These are phyloP conservation scores for Hydrochoerus hydrochaeris DNA, from an alignment of 2,113 vertebrate species.

Conservation along the genomic window DNA sequence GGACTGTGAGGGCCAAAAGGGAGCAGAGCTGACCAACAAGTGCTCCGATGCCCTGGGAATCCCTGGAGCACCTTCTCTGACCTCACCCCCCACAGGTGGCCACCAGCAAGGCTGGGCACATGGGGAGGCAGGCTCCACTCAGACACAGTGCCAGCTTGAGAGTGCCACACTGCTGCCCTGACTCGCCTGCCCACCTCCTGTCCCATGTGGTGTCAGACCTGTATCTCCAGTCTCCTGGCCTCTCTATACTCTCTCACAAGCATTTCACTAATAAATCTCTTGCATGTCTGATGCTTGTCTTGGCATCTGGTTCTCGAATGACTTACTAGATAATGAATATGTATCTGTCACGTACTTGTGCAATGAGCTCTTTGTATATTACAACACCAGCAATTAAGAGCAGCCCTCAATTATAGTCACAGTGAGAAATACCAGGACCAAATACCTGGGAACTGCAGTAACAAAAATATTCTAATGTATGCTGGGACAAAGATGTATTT, in stretches of 20 bases:
- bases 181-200: too few relatives aligned
- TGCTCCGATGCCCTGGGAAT: too few relatives aligned
- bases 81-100: too few relatives aligned
- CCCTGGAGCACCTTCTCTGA: too few relatives aligned
- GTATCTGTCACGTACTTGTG: background rate
- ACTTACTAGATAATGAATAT: background rate
- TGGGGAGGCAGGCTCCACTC: too few relatives aligned
- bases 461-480: background rate
- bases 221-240: background rate
- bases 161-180: too few relatives aligned
- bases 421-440: background rate
- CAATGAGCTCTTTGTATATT: background rate
- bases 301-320: background rate
- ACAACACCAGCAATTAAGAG: background rate
- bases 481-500: background rate
- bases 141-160: background rate
- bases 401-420: background rate
- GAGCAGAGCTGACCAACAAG: too few relatives aligned
- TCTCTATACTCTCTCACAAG: background rate
- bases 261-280: background rate
- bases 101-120: too few relatives aligned
- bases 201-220: too few relatives aligned
- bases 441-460: background rate
- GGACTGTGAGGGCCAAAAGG: background rate
- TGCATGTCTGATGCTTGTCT: background rate